phyloP scores from a whole-genome alignment of 2,113 vertebrate species.

The Microtus oregoni region DNA sequence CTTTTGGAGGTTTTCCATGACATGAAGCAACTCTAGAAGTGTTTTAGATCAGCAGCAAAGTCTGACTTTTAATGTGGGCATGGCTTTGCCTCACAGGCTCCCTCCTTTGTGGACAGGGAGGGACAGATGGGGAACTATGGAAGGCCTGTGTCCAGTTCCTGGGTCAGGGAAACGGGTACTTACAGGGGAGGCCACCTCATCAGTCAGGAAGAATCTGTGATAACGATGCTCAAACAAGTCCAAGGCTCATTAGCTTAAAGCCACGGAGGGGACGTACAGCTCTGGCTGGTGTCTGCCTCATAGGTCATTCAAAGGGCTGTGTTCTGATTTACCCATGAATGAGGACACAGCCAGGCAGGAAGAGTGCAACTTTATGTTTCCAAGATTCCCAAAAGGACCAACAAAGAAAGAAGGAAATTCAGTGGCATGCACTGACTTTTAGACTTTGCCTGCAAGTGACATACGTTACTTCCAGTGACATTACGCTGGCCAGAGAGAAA shows the following conservation, averaged over 20 bases:
- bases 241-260: slow-evolving; percentile 3
- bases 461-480: background rate
- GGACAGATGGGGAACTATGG: background rate
- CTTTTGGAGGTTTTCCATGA: slow-evolving; percentile 32
- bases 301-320: background rate
- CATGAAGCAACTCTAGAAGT: slow-evolving; percentile 13
- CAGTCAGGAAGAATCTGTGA: background rate
- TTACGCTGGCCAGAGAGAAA: background rate
- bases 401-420: background rate
- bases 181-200: background rate
- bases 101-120: background rate
- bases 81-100: background rate
- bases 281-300: background rate
- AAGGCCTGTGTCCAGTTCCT: background rate
- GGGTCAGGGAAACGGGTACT: background rate
- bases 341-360: background rate
- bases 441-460: background rate
- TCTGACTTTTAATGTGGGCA: background rate
- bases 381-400: background rate
- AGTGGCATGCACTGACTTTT: background rate
- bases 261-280: background rate
- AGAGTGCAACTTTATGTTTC: background rate
- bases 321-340: background rate
- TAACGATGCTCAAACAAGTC: background rate
- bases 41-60: background rate